phyloP scores from a whole-genome alignment of 2,888 invertebrate species.

The Embidobia sp. region DNA sequence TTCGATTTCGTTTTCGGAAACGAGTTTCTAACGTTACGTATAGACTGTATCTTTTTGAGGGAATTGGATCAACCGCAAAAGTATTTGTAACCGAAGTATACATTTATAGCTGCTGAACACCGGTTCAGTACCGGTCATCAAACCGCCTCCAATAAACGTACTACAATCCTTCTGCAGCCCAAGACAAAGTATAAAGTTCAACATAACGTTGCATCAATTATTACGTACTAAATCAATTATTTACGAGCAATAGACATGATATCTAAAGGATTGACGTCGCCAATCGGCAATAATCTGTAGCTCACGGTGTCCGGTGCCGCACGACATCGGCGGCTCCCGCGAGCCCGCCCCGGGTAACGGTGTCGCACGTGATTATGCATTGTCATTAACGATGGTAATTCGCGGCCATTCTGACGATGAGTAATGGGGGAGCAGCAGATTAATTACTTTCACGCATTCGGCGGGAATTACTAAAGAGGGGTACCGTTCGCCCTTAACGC shows the following conservation, averaged over 20 bases:
- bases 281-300: background rate
- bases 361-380: conserved; percentile 7
- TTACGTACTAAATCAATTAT: conserved; percentile 2
- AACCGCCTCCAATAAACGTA: too few species aligned
- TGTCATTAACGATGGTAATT: conserved; percentile 37
- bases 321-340: too few species aligned
- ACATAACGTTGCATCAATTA: background rate
- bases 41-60: too few species aligned
- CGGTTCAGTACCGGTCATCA: too few species aligned
- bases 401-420: conserved; percentile 22
- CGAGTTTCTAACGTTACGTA: too few species aligned
- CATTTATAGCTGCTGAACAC: too few species aligned
- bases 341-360: conserved; percentile 32
- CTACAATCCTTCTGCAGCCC: too few species aligned
- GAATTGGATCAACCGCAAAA: too few species aligned
- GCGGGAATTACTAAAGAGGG: conserved; percentile 46
- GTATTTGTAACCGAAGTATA: too few species aligned
- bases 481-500: conserved; percentile 62
- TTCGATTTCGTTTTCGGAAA: too few species aligned
- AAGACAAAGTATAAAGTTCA: too few species aligned
- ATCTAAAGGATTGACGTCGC: background rate
- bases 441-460: conserved; percentile 52
- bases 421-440: conserved; percentile 34
- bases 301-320: too few species aligned
- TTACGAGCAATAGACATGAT: background rate